Evolutionary conservation across 2,888 invertebrate genomes (phyloP).

Genomic region (Phyto melanocephala): DNA sequence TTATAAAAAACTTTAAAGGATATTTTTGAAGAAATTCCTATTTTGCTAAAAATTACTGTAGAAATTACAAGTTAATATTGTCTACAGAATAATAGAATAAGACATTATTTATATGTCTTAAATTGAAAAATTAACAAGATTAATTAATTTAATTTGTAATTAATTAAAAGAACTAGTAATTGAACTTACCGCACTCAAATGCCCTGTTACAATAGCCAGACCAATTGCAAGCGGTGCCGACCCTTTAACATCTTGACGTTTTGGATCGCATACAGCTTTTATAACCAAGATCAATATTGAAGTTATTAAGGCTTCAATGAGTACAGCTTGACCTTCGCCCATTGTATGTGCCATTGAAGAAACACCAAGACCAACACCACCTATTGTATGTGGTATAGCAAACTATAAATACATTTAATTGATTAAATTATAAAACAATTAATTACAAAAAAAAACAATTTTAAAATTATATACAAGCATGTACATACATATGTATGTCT

Average conservation of each 20-base stretch:
- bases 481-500: no score
- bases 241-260: constrained; percentile 88
- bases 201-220: constrained; percentile 90
- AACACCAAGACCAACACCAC: constrained; percentile 81
- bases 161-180: no score
- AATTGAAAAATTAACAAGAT: no score
- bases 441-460: not conserved
- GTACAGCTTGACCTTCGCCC: constrained; percentile 85
- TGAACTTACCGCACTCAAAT: constrained; percentile 88
- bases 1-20: no score
- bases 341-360: constrained; percentile 82
- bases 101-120: no score
- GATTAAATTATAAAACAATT: not conserved
- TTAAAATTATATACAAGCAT: not conserved
- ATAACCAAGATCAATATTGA: constrained; percentile 92
- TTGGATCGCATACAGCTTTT: constrained; percentile 90
- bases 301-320: constrained; percentile 91
- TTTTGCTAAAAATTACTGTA: no score
- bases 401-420: constrained; percentile 62
- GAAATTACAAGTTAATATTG: no score
- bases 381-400: constrained; percentile 80
- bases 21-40: no score
- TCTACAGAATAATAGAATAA: no score
- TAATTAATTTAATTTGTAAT: no score
- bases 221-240: constrained; percentile 93